Evolutionary conservation across 2,113 vertebrate genomes (phyloP).

Genomic region (Oostethus manadensis): DNA sequence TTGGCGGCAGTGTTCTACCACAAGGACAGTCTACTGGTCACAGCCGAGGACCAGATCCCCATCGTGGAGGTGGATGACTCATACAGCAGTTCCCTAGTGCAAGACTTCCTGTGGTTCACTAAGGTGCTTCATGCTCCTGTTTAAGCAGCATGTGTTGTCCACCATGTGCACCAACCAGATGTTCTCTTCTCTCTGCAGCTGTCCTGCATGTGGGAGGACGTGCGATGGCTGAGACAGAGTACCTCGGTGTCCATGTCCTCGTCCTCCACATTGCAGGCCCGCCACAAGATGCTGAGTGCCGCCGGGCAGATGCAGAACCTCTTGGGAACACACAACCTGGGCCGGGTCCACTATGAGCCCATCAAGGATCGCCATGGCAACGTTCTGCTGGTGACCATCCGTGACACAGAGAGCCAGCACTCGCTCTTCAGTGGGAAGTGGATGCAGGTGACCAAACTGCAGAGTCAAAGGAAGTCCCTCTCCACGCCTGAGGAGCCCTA

Average conservation of each 20-base stretch:
- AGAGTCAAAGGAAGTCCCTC: slow-evolving; percentile 97
- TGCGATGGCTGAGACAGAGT: slow-evolving; percentile 92
- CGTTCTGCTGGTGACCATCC: slow-evolving; percentile 86
- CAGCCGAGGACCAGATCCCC: slow-evolving; percentile 95
- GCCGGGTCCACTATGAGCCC: slow-evolving; percentile 91
- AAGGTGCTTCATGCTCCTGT: slow-evolving; percentile 72
- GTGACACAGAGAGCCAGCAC: slow-evolving; percentile 85
- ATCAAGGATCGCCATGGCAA: slow-evolving; percentile 97
- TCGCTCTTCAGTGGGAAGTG: slow-evolving; percentile 90
- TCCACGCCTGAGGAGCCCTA: slow-evolving; percentile 96
- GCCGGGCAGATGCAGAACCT: slow-evolving; percentile 91
- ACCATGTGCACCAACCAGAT: not conserved
- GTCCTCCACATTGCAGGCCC: slow-evolving; percentile 85
- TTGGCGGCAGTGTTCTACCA: slow-evolving; percentile 92
- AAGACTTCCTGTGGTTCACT: slow-evolving; percentile 98
- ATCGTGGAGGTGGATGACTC: slow-evolving; percentile 97
- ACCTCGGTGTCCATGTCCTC: slow-evolving; percentile 86
- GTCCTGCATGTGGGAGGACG: slow-evolving; percentile 98
- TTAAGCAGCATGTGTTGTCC: no score
- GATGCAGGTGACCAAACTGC: slow-evolving; percentile 93
- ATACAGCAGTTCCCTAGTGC: slow-evolving; percentile 86
- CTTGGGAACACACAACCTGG: slow-evolving; percentile 92
- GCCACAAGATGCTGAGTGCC: slow-evolving; percentile 94
- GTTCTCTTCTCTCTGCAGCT: slow-evolving; percentile 71
- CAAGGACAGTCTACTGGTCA: slow-evolving; percentile 91